Evolutionary conservation across 2,113 vertebrate species (phyloP).

Genomic region (Brachyhypopomus gauderio): DNA sequence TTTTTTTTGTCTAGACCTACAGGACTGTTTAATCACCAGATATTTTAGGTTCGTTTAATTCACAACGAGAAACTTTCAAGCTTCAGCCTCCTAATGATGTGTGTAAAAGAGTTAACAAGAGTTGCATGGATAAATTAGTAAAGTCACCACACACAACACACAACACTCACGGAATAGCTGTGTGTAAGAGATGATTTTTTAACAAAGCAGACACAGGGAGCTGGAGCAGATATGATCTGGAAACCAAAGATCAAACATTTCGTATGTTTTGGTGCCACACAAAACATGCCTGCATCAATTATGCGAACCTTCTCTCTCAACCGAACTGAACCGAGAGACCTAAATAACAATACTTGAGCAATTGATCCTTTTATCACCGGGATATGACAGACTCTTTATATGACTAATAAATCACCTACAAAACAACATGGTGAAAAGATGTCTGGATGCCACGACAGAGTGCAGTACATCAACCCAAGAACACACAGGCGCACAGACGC

Average conservation of each 20-base stretch:
- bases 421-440: background rate
- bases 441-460: background rate
- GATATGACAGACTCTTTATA: slow-evolving; percentile 8
- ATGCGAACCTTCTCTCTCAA: background rate
- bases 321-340: background rate
- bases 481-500: background rate
- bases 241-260: slow-evolving; percentile 14
- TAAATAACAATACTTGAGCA: background rate
- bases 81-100: background rate
- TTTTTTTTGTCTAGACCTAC: background rate
- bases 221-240: background rate
- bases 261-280: background rate
- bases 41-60: slow-evolving; percentile 7
- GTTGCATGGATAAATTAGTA: background rate
- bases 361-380: slow-evolving; percentile 5
- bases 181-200: slow-evolving; percentile 29
- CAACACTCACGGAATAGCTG: background rate
- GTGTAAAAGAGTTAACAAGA: background rate
- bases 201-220: background rate
- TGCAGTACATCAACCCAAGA: background rate
- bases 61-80: slow-evolving; percentile 16
- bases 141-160: slow-evolving; percentile 3
- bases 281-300: background rate
- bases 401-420: background rate
- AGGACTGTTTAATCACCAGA: slow-evolving; percentile 2